Percentiles rank a stretch among this genome's conserved stretches.
Evolutionary conservation across 1,140 invertebrate species (phyloP).

Genomic region (Oryctes rhinoceros): DNA sequence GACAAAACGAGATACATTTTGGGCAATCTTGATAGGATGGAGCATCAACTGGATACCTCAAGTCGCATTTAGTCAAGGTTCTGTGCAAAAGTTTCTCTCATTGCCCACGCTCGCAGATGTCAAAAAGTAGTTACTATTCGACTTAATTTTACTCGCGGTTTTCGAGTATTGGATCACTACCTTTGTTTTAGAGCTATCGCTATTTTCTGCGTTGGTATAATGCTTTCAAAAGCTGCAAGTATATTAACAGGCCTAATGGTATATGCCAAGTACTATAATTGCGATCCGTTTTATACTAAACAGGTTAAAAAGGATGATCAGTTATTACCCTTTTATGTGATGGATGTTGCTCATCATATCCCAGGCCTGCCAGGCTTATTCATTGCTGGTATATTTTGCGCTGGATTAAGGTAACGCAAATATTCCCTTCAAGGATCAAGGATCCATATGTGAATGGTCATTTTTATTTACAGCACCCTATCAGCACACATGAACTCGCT

Average conservation of each 20-base stretch:
- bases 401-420: conserved; percentile 67
- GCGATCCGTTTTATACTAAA: conserved; percentile 72
- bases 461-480: conserved; percentile 28
- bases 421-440: neutral
- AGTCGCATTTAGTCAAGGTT: conserved; percentile 67
- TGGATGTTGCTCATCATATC: conserved; percentile 63
- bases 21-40: conserved; percentile 67
- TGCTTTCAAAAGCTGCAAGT: conserved; percentile 47
- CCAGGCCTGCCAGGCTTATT: conserved; percentile 70
- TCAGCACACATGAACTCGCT: conserved; percentile 30
- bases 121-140: conserved; percentile 48
- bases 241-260: conserved; percentile 76
- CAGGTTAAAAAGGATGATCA: conserved; percentile 63
- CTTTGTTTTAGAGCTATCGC: conserved; percentile 1
- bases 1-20: conserved; percentile 66
- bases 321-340: conserved; percentile 66
- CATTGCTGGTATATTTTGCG: conserved; percentile 72
- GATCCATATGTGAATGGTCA: neutral
- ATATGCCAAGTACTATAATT: conserved; percentile 75
- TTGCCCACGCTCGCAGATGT: conserved; percentile 63
- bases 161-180: neutral
- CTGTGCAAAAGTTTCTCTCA: conserved; percentile 69
- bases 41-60: conserved; percentile 67
- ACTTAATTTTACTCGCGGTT: neutral
- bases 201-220: conserved; percentile 38